Conservation (phyloP, 2,797 vertebrate genomes). For the Helostoma temminkii region DNA sequence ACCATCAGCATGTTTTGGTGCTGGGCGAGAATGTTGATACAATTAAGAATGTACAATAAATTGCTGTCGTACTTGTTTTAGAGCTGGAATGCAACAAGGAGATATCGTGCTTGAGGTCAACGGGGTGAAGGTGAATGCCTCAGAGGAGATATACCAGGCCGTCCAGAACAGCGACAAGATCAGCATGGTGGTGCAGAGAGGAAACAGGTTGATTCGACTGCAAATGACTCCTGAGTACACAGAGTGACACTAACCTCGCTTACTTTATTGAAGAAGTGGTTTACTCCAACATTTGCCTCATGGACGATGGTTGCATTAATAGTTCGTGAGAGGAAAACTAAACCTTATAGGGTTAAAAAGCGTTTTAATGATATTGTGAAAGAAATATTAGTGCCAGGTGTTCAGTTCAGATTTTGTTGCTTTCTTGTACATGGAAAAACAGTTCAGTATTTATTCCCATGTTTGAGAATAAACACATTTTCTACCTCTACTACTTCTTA, state of each 20-base stretch:
- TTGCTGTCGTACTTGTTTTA: conserved; percentile 53
- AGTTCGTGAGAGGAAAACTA: conserved; percentile 9
- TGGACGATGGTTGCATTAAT: neutral
- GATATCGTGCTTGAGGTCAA: conserved; percentile 94
- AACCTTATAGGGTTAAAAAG: neutral
- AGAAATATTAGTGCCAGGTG: neutral
- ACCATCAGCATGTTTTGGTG: neutral
- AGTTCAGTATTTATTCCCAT: neutral
- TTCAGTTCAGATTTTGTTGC: neutral
- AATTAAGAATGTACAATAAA: neutral
- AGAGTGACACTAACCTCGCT: conserved; percentile 76
- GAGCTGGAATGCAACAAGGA: conserved; percentile 91
- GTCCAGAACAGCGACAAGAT: conserved; percentile 87
- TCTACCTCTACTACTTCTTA: conserved; percentile 20
- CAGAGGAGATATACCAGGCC: conserved; percentile 92
- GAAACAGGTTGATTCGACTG: conserved; percentile 82
- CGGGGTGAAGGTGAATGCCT: conserved; percentile 80
- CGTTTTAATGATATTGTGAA: neutral
- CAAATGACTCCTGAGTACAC: conserved; percentile 90
- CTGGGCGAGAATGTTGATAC: neutral
- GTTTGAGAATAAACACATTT: conserved; percentile 22
- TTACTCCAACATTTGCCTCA: neutral
- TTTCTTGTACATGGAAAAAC: neutral
- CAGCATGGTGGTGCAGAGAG: conserved; percentile 86
- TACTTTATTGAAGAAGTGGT: no score